A percentile compares a stretch with the other conserved stretches of the same genome.
Conservation (phyloP, 2,888 invertebrate genomes). For the Coecobrya sp. region DNA sequence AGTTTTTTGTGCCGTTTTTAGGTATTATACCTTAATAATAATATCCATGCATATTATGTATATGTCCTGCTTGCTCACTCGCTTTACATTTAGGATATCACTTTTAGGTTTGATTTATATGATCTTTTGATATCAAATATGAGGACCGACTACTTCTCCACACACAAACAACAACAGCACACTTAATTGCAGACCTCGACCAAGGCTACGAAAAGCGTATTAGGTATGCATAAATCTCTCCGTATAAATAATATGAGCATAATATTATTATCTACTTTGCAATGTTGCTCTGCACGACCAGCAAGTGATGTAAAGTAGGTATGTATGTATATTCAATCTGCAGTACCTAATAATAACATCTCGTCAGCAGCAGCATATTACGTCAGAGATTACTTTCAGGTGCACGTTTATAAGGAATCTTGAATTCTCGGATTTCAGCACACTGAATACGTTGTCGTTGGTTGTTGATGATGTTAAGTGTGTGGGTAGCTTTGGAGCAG, state of each 20-base stretch:
- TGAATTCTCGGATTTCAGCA: conserved; percentile 71
- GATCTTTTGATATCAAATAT: conserved; percentile 64
- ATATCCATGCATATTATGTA: conserved; percentile 23
- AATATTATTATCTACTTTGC: not conserved
- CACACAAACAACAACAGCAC: conserved; percentile 32
- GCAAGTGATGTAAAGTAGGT: not conserved
- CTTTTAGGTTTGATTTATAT: conserved; percentile 62
- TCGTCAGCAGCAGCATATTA: conserved; percentile 37
- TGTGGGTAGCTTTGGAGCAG: conserved; percentile 22
- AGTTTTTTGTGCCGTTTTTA: not conserved
- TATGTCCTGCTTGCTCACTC: conserved; percentile 27
- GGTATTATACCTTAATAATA: not conserved
- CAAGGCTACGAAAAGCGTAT: conserved; percentile 52
- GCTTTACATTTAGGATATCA: conserved; percentile 51
- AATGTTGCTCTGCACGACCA: not conserved
- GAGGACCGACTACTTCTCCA: conserved; percentile 57
- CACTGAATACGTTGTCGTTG: conserved; percentile 19
- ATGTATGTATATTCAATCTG: not conserved
- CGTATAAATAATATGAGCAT: not conserved
- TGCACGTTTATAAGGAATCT: conserved; percentile 69
- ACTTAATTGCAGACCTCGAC: conserved; percentile 75
- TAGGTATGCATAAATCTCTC: conserved; percentile 51
- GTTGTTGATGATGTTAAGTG: conserved; percentile 22
- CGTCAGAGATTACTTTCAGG: conserved; percentile 68
- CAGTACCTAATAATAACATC: conserved; percentile 34